Evolutionary conservation across 1,140 invertebrate genomes (phyloP).

Genomic region (Leguminivora glycinivorella): DNA sequence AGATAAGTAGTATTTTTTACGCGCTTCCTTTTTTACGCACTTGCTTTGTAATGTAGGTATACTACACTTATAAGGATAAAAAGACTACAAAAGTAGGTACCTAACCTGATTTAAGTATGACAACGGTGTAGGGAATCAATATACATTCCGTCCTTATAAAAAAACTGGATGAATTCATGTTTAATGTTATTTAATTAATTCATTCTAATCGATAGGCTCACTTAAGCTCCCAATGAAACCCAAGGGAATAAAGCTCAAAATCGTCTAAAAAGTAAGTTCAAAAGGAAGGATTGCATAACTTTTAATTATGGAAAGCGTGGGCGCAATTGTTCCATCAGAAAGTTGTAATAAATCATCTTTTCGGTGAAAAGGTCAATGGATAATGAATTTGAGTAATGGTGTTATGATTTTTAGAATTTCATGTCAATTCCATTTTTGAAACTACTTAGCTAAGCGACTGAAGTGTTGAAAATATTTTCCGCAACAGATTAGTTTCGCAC

Average conservation of each 20-base stretch:
- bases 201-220: not conserved
- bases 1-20: too few relatives aligned
- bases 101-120: too few relatives aligned
- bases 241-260: not conserved
- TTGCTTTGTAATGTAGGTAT: too few relatives aligned
- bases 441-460: too few relatives aligned
- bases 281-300: slow-evolving; percentile 17
- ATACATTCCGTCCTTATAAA: not conserved
- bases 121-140: too few relatives aligned
- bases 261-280: not conserved
- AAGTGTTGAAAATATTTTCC: too few relatives aligned
- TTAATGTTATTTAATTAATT: slow-evolving; percentile 1
- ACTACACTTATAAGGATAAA: too few relatives aligned
- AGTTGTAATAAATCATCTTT: slow-evolving; percentile 26
- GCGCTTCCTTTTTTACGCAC: too few relatives aligned
- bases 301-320: slow-evolving; percentile 22
- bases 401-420: not conserved
- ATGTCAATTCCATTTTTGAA: too few relatives aligned
- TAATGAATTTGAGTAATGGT: slow-evolving; percentile 21
- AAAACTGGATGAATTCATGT: not conserved
- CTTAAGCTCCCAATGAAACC: not conserved
- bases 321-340: slow-evolving; percentile 23
- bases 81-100: too few relatives aligned
- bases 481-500: too few relatives aligned
- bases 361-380: not conserved